A percentile compares a stretch with the other conserved stretches of the same genome.
These are phyloP conservation scores for Drosophila hydei DNA, from an alignment of 1,140 invertebrate genomes.

Conservation along the genomic window DNA sequence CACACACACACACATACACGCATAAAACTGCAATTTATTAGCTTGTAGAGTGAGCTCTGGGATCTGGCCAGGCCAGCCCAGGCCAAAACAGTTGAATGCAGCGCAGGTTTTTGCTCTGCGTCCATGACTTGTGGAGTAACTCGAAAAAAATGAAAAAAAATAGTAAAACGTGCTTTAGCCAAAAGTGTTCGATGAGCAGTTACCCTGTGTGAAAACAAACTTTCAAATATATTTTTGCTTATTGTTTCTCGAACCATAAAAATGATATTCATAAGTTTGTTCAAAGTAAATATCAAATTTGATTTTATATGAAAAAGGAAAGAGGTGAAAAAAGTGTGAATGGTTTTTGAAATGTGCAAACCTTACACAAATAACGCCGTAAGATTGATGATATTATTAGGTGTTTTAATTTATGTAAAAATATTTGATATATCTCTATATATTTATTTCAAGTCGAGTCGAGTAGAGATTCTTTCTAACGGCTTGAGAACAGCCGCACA, in stretches of 20 bases:
- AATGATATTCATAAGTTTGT: too few relatives aligned
- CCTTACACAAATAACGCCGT: background rate
- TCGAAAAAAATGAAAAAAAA: constrained; percentile 20
- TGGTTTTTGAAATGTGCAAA: background rate
- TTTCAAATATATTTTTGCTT: too few relatives aligned
- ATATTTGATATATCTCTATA: too few relatives aligned
- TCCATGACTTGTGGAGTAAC: constrained; percentile 26
- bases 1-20: constrained; percentile 29
- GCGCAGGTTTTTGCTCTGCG: constrained; percentile 43
- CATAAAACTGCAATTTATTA: constrained; percentile 82
- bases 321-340: background rate
- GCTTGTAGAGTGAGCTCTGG: constrained; percentile 66
- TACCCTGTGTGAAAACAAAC: constrained; percentile 3
- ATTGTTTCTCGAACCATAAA: too few relatives aligned
- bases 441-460: too few relatives aligned
- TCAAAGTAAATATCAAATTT: too few relatives aligned
- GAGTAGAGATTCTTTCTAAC: too few relatives aligned
- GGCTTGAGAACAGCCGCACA: too few relatives aligned
- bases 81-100: constrained; percentile 30
- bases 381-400: too few relatives aligned
- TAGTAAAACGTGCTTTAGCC: background rate
- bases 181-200: background rate
- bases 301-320: background rate
- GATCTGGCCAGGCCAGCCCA: constrained; percentile 41
- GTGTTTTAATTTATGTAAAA: too few relatives aligned